phyloP scores from a whole-genome alignment of 2,113 vertebrate genomes.

The Mormoops blainvillei region DNA sequence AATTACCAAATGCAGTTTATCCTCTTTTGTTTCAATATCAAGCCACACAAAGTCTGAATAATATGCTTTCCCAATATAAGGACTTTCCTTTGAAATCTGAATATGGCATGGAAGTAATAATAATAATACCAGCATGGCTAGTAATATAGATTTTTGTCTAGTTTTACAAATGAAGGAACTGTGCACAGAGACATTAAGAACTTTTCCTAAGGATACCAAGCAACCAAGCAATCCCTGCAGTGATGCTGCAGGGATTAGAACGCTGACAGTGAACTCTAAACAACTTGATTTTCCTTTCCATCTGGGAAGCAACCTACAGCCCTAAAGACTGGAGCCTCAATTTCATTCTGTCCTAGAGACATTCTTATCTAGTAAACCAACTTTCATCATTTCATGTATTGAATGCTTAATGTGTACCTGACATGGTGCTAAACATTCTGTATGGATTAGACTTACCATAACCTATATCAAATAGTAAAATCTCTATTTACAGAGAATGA shows the following conservation, averaged over 20 bases:
- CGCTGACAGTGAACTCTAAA: background rate
- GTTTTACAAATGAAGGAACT: background rate
- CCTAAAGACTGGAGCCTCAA: rapidly evolving
- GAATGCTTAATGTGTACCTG: background rate
- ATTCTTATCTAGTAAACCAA: background rate
- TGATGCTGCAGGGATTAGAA: background rate
- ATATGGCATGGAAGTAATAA: background rate
- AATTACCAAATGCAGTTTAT: background rate
- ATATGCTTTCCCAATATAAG: background rate
- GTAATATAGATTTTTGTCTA: background rate
- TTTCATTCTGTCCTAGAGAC: background rate
- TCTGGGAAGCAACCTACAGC: background rate
- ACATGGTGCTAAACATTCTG: background rate
- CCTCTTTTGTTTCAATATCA: background rate
- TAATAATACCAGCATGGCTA: background rate
- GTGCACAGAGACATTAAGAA: background rate
- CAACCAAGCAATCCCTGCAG: too few relatives aligned
- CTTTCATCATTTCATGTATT: too few relatives aligned
- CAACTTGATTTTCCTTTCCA: background rate
- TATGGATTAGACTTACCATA: background rate
- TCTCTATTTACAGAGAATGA: background rate
- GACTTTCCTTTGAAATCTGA: background rate
- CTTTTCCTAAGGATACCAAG: background rate
- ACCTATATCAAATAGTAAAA: rapidly evolving
- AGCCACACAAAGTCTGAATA: background rate